phyloP scores from a whole-genome alignment of 2,888 invertebrate species.

The Cryptophagus acutangulus region DNA sequence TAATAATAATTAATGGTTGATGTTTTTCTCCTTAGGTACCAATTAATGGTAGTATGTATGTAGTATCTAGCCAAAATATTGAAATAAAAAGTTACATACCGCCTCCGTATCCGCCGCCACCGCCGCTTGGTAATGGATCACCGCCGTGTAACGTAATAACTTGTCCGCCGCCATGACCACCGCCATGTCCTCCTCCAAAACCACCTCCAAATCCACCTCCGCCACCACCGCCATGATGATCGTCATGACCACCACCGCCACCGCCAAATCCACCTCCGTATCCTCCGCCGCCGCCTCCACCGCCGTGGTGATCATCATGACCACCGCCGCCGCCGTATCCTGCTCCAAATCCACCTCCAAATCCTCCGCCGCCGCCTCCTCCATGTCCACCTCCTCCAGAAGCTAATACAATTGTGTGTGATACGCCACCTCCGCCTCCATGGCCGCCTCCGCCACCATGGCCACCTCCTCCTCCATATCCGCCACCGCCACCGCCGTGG shows the following conservation, averaged over 20 bases:
- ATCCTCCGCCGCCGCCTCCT: conserved; percentile 15
- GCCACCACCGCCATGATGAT: conserved; percentile 11
- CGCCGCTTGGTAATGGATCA: conserved; percentile 14
- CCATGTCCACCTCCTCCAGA: conserved; percentile 11
- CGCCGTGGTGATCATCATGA: conserved; percentile 7
- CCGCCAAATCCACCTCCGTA: conserved; percentile 9
- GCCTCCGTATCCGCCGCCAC: conserved; percentile 14
- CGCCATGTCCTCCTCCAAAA: too few species aligned
- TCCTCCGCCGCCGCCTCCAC: conserved; percentile 11
- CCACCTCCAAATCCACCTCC: too few species aligned
- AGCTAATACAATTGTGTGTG: too few species aligned
- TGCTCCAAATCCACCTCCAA: conserved; percentile 8
- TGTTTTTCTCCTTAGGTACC: too few species aligned
- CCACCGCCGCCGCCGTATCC: conserved; percentile 12
- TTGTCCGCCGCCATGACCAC: conserved; percentile 9
- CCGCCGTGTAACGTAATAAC: conserved; percentile 12
- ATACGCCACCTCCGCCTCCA: conserved; percentile 10
- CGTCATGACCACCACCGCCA: conserved; percentile 11
- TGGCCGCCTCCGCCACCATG: conserved; percentile 8
- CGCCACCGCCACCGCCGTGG: conserved; percentile 8
- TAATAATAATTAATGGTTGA: too few species aligned
- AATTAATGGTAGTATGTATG: conserved; percentile 8
- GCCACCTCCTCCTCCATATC: conserved; percentile 11
- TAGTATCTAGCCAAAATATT: neutral
- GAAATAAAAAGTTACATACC: too few species aligned